Evolutionary conservation across 2,113 vertebrate species (phyloP), one percentile per base, ranked within the genome.

Genomic region (Sakesphorus luctuosus): DNA sequence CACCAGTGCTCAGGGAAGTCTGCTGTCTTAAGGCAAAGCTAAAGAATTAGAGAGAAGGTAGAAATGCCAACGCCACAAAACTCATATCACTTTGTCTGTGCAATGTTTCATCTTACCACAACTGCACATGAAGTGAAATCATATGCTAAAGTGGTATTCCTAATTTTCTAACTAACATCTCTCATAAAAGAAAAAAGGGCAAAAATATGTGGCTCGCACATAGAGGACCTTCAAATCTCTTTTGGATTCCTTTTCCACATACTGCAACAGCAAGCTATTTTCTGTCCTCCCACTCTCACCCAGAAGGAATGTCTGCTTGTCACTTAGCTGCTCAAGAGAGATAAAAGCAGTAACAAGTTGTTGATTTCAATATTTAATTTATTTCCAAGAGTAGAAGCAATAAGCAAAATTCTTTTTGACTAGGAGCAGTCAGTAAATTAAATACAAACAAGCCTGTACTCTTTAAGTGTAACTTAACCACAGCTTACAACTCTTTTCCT

Each of bases 311-410:
- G 68, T 87, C 94, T 95, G 94, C 47, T 59, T 96, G 88, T 93
- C 89, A 95, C 90, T 89, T 92, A 93, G 72, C 68, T 62, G 43
- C 40, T 94, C 65, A 58, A 46, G 44, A 91, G 33, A 87, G 75
- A 93, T 50, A 38, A 82, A 94, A 94, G 74, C 79, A 94, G 92
- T 82, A 96, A 95, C 85, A 95, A 96, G 77, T 84, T 90, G 77
- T 78, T 94, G 92, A 97, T 74, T 95, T 96, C 94, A 95, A 79
- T 90, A 96, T 93, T 89, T 91, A 95, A 95, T 91, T 96, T 95
- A 95, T 78, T 92, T 80, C 93, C 83, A 91, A 81, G 85, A 83
- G 56, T 65, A 93, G 92, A 93, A 94, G 92, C n/a, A 76, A 87
- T 36, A 47, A 55, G 89, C 44, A 90, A 93, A 86, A 94, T 73